Percentiles rank a stretch among this genome's conserved stretches.
phyloP scores from a whole-genome alignment of 2,113 vertebrate species.

The Spheniscus mendiculus region DNA sequence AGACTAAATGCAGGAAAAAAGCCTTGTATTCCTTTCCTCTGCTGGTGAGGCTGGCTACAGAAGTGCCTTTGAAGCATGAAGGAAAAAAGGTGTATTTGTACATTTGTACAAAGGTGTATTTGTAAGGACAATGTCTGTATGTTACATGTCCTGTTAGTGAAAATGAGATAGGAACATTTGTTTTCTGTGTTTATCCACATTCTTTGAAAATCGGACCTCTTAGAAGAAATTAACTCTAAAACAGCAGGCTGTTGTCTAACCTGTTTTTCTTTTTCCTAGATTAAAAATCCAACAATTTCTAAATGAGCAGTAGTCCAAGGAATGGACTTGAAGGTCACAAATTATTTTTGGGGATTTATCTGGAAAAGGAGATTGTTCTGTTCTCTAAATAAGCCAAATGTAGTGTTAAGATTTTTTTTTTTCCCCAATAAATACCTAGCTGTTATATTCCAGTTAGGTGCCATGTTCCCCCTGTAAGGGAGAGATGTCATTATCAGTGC shows the following conservation, averaged over 20 bases:
- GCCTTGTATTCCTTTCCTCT: background rate
- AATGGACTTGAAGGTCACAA: background rate
- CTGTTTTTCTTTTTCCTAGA: background rate
- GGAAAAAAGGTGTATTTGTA: background rate
- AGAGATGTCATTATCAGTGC: background rate
- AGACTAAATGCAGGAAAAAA: background rate
- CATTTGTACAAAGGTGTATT: too few relatives aligned
- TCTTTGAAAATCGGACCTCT: background rate
- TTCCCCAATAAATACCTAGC: background rate
- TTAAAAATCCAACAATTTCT: background rate
- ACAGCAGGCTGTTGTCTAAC: background rate
- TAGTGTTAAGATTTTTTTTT: background rate
- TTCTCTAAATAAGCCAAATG: background rate
- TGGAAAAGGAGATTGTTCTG: background rate
- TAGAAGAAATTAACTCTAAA: background rate
- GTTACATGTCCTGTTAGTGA: background rate
- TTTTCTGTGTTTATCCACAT: background rate
- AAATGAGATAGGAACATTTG: background rate
- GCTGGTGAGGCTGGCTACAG: background rate
- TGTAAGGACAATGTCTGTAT: background rate
- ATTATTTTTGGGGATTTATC: background rate
- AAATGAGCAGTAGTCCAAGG: background rate
- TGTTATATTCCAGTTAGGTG: background rate
- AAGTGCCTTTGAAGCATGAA: background rate
- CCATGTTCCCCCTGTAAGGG: background rate